Base-by-base conservation (phyloP, 23 tunicate species). In the Oikopleura dioica region DNA sequence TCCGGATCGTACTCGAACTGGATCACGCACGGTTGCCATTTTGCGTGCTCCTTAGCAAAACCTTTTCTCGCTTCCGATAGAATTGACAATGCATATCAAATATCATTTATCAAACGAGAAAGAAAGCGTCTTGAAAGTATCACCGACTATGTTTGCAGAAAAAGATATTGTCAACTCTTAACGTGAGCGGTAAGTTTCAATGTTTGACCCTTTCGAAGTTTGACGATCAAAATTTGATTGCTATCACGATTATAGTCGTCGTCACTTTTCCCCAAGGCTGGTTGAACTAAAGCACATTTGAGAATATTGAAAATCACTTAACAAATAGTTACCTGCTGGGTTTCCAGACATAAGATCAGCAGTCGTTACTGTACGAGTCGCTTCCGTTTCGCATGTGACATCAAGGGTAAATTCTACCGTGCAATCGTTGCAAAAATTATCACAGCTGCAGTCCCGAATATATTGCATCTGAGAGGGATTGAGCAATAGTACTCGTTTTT, bases 1-100 rank as follows among this genome's bases (percentile, higher is more conserved):
- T 94, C 99, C 23, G 99, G 99, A 51, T 94, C 99, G 51, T 94
- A 94, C 76, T 94, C 99, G 36, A 94, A 94, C 1, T 94, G 95
- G 50, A 86, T 84, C 4, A 94, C 94, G 0, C 87, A 94, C 12
- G 84, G 69, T 75, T 94, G 99, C 99, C 99, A 94, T 38, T 94
- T 94, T 2, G 99, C 99, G 68, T 94, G 99, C 68, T 94, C 99
- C 69, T 59, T 37, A 77, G 94, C 99, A 68, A 94, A 94, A 36
- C 99, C 99, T 75, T 94, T 94, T 51, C 86, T 86, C 1, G 99
- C 99, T 59, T n/a, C n/a, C n/a, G n/a, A n/a, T n/a, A n/a, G n/a
- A n/a, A n/a, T n/a, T n/a, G n/a, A n/a, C n/a, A n/a, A n/a, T n/a
- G n/a, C n/a, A n/a, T n/a, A n/a, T n/a, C n/a, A n/a, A n/a, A n/a